These are phyloP conservation scores for Merodon equestris DNA, from an alignment of 2,888 invertebrate genomes.

Conservation along the genomic window DNA sequence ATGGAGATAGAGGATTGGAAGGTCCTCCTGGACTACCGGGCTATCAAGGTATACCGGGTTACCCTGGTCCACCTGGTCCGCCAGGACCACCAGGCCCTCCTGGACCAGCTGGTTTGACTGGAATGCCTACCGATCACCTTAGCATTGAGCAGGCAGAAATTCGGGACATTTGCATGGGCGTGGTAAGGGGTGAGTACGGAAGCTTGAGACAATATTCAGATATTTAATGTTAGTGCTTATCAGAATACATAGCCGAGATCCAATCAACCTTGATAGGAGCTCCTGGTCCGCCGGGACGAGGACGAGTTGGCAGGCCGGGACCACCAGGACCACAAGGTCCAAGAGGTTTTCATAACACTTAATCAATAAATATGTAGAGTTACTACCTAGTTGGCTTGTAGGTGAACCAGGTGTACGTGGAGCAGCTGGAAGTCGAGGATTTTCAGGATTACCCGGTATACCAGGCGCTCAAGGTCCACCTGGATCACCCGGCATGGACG, in stretches of 20 bases:
- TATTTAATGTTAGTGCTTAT: not conserved
- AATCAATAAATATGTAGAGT: no score
- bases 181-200: slow-evolving; percentile 84
- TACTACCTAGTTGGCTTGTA: slow-evolving; percentile 48
- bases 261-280: slow-evolving; percentile 82
- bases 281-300: slow-evolving; percentile 84
- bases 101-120: slow-evolving; percentile 77
- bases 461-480: slow-evolving; percentile 81
- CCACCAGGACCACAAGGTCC: slow-evolving; percentile 80
- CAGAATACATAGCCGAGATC: slow-evolving; percentile 88
- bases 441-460: slow-evolving; percentile 85
- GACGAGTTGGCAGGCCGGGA: slow-evolving; percentile 85
- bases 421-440: slow-evolving; percentile 84
- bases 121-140: slow-evolving; percentile 20
- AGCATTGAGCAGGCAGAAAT: slow-evolving; percentile 82
- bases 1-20: slow-evolving; percentile 39
- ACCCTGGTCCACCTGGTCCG: slow-evolving; percentile 80
- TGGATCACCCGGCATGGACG: slow-evolving; percentile 82
- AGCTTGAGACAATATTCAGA: not conserved
- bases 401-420: slow-evolving; percentile 82
- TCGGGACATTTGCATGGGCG: slow-evolving; percentile 88
- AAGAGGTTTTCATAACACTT: slow-evolving; percentile 81
- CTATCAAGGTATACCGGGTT: slow-evolving; percentile 76
- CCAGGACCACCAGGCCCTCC: slow-evolving; percentile 76
- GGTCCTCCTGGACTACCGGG: slow-evolving; percentile 67